phyloP scores from a whole-genome alignment of 2,888 invertebrate species.

The Lampropteryx suffumata region DNA sequence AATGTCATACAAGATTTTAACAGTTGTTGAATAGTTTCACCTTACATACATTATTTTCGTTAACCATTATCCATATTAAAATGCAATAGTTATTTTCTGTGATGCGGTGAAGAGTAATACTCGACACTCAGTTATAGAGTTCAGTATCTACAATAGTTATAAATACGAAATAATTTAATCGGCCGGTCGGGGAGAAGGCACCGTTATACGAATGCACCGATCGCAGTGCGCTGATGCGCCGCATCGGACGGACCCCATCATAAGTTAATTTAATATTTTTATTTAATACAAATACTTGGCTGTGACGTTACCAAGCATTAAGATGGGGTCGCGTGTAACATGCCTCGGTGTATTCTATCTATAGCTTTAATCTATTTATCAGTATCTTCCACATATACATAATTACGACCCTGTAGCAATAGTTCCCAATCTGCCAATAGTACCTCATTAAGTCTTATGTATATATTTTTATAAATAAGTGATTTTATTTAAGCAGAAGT shows the following conservation, averaged over 20 bases:
- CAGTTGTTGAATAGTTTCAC: slow-evolving; percentile 79
- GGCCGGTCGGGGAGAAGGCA: slow-evolving; percentile 59
- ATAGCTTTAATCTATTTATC: slow-evolving; percentile 80
- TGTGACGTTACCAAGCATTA: slow-evolving; percentile 39
- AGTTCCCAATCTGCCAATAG: slow-evolving; percentile 72
- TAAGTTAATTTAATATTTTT: slow-evolving; percentile 32
- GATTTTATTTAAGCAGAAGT: slow-evolving; percentile 43
- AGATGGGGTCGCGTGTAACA: slow-evolving; percentile 22
- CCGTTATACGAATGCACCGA: slow-evolving; percentile 66
- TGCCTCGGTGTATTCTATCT: slow-evolving; percentile 69
- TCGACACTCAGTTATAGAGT: slow-evolving; percentile 20
- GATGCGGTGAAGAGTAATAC: slow-evolving; percentile 28
- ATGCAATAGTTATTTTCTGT: slow-evolving; percentile 73
- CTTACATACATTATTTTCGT: slow-evolving; percentile 75
- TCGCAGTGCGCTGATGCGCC: slow-evolving; percentile 34
- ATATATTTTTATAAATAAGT: slow-evolving; percentile 47
- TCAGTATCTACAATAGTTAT: slow-evolving; percentile 76
- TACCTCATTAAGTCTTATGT: slow-evolving; percentile 75
- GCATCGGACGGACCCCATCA: slow-evolving; percentile 20
- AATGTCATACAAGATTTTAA: slow-evolving; percentile 72
- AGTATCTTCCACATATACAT: slow-evolving; percentile 76
- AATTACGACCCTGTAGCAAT: slow-evolving; percentile 69
- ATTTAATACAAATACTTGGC: slow-evolving; percentile 35
- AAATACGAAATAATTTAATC: slow-evolving; percentile 66
- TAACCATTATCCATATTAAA: slow-evolving; percentile 77